These are phyloP conservation scores for Drosophila tristis DNA, from an alignment of 1,140 invertebrate species.

Conservation along the genomic window DNA sequence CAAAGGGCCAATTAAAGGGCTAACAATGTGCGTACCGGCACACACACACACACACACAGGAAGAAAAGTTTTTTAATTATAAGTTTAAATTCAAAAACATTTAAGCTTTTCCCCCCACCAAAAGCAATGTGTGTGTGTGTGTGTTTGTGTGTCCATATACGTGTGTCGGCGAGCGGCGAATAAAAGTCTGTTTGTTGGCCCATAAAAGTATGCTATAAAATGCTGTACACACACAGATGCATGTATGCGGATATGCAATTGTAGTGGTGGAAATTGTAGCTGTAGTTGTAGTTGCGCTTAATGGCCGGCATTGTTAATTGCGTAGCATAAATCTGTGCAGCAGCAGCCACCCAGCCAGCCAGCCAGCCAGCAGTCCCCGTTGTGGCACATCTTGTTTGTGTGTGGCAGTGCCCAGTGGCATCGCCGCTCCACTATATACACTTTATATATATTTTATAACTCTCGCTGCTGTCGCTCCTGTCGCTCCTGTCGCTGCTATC, in stretches of 20 bases:
- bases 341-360: not conserved
- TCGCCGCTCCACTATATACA: constrained; percentile 29
- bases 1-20: constrained; percentile 80
- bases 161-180: constrained; percentile 60
- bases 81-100: constrained; percentile 83
- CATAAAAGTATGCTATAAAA: constrained; percentile 79
- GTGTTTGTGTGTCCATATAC: constrained; percentile 3
- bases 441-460: constrained; percentile 68
- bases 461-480: constrained; percentile 1
- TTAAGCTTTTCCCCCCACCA: constrained; percentile 50
- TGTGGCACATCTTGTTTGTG: constrained; percentile 61
- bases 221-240: constrained; percentile 17
- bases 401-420: constrained; percentile 7
- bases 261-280: constrained; percentile 35
- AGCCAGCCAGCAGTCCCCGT: no score
- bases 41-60: not conserved
- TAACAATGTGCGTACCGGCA: constrained; percentile 60
- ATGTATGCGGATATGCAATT: constrained; percentile 22
- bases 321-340: constrained; percentile 77
- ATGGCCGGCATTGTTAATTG: constrained; percentile 79
- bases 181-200: constrained; percentile 75
- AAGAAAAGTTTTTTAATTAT: constrained; percentile 80
- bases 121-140: not conserved
- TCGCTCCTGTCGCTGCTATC: no score
- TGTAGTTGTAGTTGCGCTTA: constrained; percentile 58